Percentiles rank a stretch among this genome's conserved stretches.
These are phyloP conservation scores for Acanthurus lineatus DNA, from an alignment of 2,797 vertebrate genomes.

Conservation along the genomic window DNA sequence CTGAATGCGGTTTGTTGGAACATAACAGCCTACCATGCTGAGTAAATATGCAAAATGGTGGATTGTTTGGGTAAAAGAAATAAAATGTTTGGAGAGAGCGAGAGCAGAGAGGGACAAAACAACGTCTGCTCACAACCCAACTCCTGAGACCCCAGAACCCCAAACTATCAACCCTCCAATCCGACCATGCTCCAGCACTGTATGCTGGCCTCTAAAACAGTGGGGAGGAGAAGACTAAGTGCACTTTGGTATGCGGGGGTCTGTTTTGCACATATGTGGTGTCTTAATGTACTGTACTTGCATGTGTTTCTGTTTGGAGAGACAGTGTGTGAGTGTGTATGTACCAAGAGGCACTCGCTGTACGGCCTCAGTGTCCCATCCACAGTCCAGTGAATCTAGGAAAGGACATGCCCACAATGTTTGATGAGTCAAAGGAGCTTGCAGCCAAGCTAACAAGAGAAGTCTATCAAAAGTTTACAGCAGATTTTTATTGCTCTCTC, in stretches of 20 bases:
- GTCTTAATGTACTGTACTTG: slow-evolving; percentile 7
- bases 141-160: slow-evolving; percentile 27
- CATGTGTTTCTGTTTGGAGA: slow-evolving; percentile 4
- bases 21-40: slow-evolving; percentile 4
- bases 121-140: slow-evolving; percentile 21
- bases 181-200: not conserved
- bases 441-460: not conserved
- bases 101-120: slow-evolving; percentile 15
- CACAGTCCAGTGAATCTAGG: not conserved
- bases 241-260: slow-evolving; percentile 17
- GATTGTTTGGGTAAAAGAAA: slow-evolving; percentile 31
- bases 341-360: slow-evolving; percentile 1
- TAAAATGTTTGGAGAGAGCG: slow-evolving; percentile 49
- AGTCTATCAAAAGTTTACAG: slow-evolving; percentile 41
- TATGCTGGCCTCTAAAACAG: not conserved
- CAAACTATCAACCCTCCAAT: slow-evolving; percentile 27
- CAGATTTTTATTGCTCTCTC: slow-evolving; percentile 22
- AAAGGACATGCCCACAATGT: not conserved
- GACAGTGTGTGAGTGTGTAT: not conserved
- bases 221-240: slow-evolving; percentile 18
- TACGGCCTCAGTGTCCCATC: not conserved
- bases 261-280: slow-evolving; percentile 16
- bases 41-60: slow-evolving; percentile 44
- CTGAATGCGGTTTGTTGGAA: slow-evolving; percentile 13
- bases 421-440: not conserved